Conservation (phyloP, 2,888 invertebrate species). For the Pristionchus exspectatus region DNA sequence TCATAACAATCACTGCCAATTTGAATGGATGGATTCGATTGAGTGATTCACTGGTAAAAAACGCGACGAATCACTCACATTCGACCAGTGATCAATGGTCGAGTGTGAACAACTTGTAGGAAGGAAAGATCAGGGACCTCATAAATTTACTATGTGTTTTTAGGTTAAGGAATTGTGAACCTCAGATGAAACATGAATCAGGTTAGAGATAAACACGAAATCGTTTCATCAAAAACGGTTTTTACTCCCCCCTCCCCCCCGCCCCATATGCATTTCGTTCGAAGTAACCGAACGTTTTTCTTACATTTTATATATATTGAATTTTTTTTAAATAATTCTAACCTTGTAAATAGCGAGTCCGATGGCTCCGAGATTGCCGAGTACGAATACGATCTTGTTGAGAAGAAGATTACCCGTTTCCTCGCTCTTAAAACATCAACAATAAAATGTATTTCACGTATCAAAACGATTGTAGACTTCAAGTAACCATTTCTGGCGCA, state of each 20-base stretch:
- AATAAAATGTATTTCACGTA: too few relatives aligned
- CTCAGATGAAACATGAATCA: not conserved
- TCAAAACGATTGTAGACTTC: too few relatives aligned
- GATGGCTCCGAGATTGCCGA: constrained; percentile 77
- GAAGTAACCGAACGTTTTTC: too few relatives aligned
- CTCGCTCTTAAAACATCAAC: constrained; percentile 65
- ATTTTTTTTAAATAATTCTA: not conserved
- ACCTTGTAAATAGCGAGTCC: constrained; percentile 77
- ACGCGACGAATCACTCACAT: not conserved
- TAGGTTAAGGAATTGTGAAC: too few relatives aligned
- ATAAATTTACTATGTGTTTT: too few relatives aligned
- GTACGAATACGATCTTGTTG: constrained; percentile 75
- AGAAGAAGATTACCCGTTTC: constrained; percentile 70
- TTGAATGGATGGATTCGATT: not conserved
- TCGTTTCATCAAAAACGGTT: too few relatives aligned
- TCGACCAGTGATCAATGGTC: not conserved
- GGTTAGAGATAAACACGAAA: not conserved
- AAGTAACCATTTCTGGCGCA: not conserved
- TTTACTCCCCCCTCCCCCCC: too few relatives aligned
- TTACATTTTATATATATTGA: too few relatives aligned
- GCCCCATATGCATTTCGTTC: too few relatives aligned
- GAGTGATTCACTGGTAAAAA: constrained; percentile 12
- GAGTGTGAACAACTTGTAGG: not conserved
- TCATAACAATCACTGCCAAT: constrained; percentile 32
- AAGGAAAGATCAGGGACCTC: not conserved